A percentile compares a stretch with the other conserved stretches of the same genome.
These are phyloP conservation scores for Aspidiotus rigidus DNA, from an alignment of 2,888 invertebrate species.

Conservation along the genomic window DNA sequence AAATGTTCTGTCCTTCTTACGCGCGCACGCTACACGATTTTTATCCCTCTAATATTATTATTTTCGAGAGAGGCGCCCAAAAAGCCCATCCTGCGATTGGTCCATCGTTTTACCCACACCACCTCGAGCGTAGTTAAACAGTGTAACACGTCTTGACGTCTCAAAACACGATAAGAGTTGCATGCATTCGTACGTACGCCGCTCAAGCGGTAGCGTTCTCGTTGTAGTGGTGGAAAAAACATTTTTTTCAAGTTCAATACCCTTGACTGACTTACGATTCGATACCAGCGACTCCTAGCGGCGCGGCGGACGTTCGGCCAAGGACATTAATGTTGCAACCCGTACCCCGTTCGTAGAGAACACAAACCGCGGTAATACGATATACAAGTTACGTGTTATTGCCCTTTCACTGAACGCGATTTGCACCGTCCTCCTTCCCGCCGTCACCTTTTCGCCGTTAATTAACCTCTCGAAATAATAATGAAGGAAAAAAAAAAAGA, in stretches of 20 bases:
- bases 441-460: constrained; percentile 1
- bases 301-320: constrained; percentile 46
- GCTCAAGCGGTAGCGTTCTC: constrained; percentile 36
- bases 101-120: constrained; percentile 32
- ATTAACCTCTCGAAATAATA: constrained; percentile 2
- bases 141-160: constrained; percentile 18
- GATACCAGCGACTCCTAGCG: constrained; percentile 57
- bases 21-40: too few species aligned
- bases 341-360: constrained; percentile 10
- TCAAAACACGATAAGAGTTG: neutral
- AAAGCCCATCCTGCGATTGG: constrained; percentile 29
- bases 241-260: constrained; percentile 48
- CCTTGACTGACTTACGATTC: constrained; percentile 70
- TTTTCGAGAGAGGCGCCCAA: constrained; percentile 22
- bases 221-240: constrained; percentile 44
- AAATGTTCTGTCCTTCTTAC: neutral
- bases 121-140: constrained; percentile 24
- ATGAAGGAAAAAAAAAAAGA: neutral
- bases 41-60: too few species aligned
- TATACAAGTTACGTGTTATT: constrained; percentile 21
- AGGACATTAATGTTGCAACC: constrained; percentile 29
- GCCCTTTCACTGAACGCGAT: constrained; percentile 32
- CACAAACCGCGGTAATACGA: neutral
- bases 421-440: constrained; percentile 13
- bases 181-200: constrained; percentile 16